These are phyloP conservation scores for Rhynchonycteris naso DNA, from an alignment of 2,797 vertebrate species.

Conservation along the genomic window DNA sequence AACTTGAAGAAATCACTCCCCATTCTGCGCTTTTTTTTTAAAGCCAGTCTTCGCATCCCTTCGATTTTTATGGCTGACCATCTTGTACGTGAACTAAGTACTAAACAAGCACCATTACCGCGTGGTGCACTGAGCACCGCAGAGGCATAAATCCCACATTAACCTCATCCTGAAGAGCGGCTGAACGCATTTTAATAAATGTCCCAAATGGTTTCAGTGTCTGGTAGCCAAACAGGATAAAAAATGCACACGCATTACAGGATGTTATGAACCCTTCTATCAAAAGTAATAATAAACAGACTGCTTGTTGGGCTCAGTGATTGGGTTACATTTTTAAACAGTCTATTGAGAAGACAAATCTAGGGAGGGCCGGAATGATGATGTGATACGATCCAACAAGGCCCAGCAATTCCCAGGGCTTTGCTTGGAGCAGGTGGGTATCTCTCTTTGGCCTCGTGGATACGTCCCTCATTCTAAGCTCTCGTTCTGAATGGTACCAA, in stretches of 20 bases:
- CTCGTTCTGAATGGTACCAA: conserved; percentile 41
- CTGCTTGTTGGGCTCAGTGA: conserved; percentile 62
- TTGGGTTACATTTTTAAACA: conserved; percentile 68
- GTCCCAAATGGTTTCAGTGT: conserved; percentile 76
- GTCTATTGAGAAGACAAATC: conserved; percentile 63
- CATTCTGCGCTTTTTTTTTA: neutral
- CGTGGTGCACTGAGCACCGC: neutral
- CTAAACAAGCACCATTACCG: conserved; percentile 73
- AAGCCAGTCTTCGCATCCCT: conserved; percentile 52
- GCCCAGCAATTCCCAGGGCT: conserved; percentile 18
- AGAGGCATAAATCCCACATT: conserved; percentile 82
- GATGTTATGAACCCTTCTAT: conserved; percentile 77
- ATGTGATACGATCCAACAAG: neutral
- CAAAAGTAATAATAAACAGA: conserved; percentile 78
- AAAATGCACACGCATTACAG: conserved; percentile 68
- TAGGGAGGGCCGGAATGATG: conserved; percentile 1
- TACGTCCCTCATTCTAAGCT: neutral
- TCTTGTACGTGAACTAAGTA: conserved; percentile 75
- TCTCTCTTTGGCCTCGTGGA: neutral
- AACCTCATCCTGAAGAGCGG: conserved; percentile 76
- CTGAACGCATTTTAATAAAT: conserved; percentile 82
- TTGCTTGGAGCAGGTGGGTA: conserved; percentile 55
- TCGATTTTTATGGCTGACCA: conserved; percentile 69
- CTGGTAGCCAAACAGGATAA: conserved; percentile 75
- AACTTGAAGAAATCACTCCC: conserved; percentile 53